Percentiles rank a stretch among this genome's conserved stretches.
Evolutionary conservation across 2,797 vertebrate species (phyloP).

Genomic region (Aulostomus chinensis): DNA sequence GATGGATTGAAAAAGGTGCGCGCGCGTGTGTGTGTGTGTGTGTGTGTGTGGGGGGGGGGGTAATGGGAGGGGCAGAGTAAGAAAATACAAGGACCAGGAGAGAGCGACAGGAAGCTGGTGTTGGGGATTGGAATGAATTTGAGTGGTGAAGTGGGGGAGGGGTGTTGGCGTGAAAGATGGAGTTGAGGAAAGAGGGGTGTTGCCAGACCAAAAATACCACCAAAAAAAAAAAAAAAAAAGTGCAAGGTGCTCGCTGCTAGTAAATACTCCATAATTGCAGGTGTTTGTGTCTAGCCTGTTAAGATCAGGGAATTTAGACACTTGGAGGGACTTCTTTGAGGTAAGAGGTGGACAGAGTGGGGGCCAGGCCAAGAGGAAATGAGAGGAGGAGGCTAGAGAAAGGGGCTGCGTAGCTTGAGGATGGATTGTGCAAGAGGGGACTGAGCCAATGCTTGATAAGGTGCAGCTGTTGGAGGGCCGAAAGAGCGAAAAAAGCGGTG

Average conservation of each 20-base stretch:
- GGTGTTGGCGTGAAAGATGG: conserved; percentile 33
- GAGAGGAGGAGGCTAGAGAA: conserved; percentile 42
- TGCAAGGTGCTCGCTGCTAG: conserved; percentile 1
- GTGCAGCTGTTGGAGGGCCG: conserved; percentile 72
- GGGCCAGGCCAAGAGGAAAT: conserved; percentile 61
- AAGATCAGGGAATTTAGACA: conserved; percentile 4
- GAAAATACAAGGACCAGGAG: conserved; percentile 34
- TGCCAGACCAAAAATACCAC: no score
- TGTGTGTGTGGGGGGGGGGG: neutral
- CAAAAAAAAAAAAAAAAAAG: no score
- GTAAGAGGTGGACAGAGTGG: conserved; percentile 40
- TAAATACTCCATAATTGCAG: neutral
- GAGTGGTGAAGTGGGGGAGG: conserved; percentile 56
- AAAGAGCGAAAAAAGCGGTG: conserved; percentile 6
- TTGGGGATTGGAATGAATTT: conserved; percentile 67
- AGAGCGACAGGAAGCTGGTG: conserved; percentile 61
- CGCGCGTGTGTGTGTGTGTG: no score
- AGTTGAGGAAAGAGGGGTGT: conserved; percentile 28
- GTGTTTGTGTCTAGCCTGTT: conserved; percentile 9
- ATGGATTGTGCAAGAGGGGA: conserved; percentile 61
- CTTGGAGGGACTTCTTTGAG: conserved; percentile 25
- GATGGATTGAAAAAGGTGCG: no score
- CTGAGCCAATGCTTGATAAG: conserved; percentile 71
- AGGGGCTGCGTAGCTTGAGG: conserved; percentile 37
- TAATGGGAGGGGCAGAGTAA: neutral